These are phyloP conservation scores for Diceros bicornis DNA, from an alignment of 2,797 vertebrate species.

Conservation along the genomic window DNA sequence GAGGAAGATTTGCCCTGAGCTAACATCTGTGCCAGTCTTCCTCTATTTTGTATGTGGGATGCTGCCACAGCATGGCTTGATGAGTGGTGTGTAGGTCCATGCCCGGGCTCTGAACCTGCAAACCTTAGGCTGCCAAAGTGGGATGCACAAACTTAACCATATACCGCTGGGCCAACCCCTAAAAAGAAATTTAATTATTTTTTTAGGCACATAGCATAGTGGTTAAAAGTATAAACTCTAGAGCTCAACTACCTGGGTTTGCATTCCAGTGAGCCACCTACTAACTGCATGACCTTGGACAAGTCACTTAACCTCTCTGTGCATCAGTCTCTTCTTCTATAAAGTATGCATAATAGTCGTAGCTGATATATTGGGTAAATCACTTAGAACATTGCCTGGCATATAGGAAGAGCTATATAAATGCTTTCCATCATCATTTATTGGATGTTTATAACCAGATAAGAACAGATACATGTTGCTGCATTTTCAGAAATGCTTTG, in stretches of 20 bases:
- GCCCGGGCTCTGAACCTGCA: too few relatives aligned
- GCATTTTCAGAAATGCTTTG: constrained; percentile 59
- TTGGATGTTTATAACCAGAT: neutral
- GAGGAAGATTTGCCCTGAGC: neutral
- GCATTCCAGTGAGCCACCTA: neutral
- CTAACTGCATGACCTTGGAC: neutral
- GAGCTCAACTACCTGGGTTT: neutral
- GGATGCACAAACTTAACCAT: too few relatives aligned
- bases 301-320: neutral
- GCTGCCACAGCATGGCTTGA: too few relatives aligned
- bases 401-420: neutral
- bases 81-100: too few relatives aligned
- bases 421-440: neutral
- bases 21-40: too few relatives aligned
- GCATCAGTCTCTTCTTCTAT: neutral
- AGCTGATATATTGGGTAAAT: neutral
- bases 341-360: neutral
- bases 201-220: neutral
- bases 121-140: too few relatives aligned
- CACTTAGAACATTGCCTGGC: neutral
- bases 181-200: constrained; percentile 41
- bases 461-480: neutral
- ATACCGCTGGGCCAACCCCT: too few relatives aligned
- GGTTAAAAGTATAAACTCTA: neutral
- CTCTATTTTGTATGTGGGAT: too few relatives aligned